Conservation (phyloP, 2,797 vertebrate genomes). For the Lerista edwardsae region DNA sequence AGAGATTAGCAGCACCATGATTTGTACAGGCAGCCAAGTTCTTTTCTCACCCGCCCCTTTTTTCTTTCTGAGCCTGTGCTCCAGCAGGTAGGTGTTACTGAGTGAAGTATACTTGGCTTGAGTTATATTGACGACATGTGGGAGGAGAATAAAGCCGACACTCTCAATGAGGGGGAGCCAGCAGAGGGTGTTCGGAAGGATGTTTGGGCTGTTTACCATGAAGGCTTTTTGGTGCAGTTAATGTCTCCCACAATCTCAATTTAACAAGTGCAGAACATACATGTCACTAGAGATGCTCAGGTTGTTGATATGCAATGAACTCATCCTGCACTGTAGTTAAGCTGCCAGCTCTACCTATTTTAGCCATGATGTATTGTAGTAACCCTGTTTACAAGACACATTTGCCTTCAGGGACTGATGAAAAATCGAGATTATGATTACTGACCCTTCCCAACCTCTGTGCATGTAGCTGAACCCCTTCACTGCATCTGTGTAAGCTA, state of each 20-base stretch:
- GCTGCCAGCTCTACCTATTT: background rate
- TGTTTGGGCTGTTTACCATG: slow-evolving; percentile 53
- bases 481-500: background rate
- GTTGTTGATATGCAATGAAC: background rate
- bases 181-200: slow-evolving; percentile 50
- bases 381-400: background rate
- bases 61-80: slow-evolving; percentile 54
- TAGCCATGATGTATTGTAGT: too few relatives aligned
- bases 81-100: slow-evolving; percentile 69
- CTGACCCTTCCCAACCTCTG: background rate
- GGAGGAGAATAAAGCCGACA: slow-evolving; percentile 66
- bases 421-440: background rate
- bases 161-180: slow-evolving; percentile 53
- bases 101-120: slow-evolving; percentile 69
- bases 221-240: slow-evolving; percentile 53
- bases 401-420: background rate
- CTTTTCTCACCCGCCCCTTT: slow-evolving; percentile 36
- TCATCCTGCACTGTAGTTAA: background rate
- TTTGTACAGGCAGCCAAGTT: slow-evolving; percentile 66
- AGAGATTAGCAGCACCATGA: slow-evolving; percentile 68
- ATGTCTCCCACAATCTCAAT: background rate
- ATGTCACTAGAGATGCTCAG: background rate
- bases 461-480: background rate
- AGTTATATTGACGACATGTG: slow-evolving; percentile 57
- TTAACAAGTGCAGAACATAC: background rate